Percentiles rank a stretch among this genome's conserved stretches.
phyloP scores from a whole-genome alignment of 2,113 vertebrate species.

The Mirounga angustirostris region DNA sequence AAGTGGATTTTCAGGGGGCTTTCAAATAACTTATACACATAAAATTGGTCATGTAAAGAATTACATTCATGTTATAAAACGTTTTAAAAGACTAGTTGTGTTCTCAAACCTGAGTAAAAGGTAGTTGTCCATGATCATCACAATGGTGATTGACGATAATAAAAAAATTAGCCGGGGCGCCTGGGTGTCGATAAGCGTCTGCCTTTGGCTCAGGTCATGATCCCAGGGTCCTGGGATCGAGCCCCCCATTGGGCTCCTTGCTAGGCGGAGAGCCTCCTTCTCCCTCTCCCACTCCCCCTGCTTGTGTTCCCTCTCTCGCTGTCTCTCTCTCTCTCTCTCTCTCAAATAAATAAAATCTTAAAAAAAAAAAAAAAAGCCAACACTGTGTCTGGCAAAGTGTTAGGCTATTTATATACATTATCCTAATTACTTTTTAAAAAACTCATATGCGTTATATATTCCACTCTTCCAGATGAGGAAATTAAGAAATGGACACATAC shows the following conservation, averaged over 20 bases:
- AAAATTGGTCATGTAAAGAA: neutral
- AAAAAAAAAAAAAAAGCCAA: too few species aligned
- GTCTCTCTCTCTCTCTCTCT: too few species aligned
- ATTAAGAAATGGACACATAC: neutral
- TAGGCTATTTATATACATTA: neutral
- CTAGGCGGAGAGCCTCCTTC: too few species aligned
- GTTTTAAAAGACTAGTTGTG: neutral
- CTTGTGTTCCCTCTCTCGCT: too few species aligned
- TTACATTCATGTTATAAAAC: neutral
- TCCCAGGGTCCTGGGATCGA: too few species aligned
- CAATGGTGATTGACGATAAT: neutral
- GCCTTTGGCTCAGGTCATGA: too few species aligned
- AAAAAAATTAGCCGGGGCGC: neutral
- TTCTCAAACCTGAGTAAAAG: neutral
- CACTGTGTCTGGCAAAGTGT: neutral
- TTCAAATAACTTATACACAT: neutral
- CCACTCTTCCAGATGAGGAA: neutral
- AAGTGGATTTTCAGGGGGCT: neutral
- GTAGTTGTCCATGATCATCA: neutral
- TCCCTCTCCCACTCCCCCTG: too few species aligned
- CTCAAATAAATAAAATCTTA: too few species aligned
- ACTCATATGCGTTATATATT: neutral
- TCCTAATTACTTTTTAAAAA: neutral
- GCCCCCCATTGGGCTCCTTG: too few species aligned
- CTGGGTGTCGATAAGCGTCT: too few species aligned